phyloP scores from a whole-genome alignment of 2,888 invertebrate species.

The Molanna angustata region DNA sequence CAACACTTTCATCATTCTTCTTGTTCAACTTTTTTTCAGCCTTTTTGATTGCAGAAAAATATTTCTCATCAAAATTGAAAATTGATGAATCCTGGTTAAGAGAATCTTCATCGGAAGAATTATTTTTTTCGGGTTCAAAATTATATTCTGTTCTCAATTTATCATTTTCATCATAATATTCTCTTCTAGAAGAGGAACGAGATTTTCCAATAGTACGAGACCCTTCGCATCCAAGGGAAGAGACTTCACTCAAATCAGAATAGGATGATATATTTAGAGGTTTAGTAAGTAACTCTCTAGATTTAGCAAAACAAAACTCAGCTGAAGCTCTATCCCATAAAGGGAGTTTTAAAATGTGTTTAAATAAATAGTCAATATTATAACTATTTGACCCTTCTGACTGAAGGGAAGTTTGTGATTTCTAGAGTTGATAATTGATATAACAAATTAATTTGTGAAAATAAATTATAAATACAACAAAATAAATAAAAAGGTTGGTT shows the following conservation, averaged over 20 bases:
- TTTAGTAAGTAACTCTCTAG: conserved; percentile 63
- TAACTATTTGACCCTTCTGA: conserved; percentile 51
- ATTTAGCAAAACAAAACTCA: conserved; percentile 71
- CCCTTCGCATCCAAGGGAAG: conserved; percentile 11
- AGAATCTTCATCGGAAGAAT: neutral
- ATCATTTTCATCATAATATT: conserved; percentile 14
- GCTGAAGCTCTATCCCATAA: conserved; percentile 72
- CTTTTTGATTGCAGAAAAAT: too few relatives aligned
- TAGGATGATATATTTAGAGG: conserved; percentile 41
- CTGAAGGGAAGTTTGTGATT: conserved; percentile 47
- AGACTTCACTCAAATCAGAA: conserved; percentile 24
- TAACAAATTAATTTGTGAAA: conserved; percentile 8
- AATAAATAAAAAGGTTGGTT: too few relatives aligned
- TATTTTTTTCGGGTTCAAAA: neutral
- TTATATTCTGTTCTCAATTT: neutral
- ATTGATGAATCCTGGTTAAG: too few relatives aligned
- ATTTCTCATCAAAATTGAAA: too few relatives aligned
- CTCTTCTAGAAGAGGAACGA: conserved; percentile 11
- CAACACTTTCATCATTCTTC: neutral
- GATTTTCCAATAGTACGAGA: conserved; percentile 13
- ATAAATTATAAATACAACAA: too few relatives aligned
- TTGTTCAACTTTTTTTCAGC: neutral
- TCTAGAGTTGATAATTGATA: too few relatives aligned
- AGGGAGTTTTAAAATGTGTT: conserved; percentile 55
- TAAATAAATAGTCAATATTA: conserved; percentile 37